Evolutionary conservation across 2,888 invertebrate genomes (phyloP).

Genomic region (Ormyrus labotus): DNA sequence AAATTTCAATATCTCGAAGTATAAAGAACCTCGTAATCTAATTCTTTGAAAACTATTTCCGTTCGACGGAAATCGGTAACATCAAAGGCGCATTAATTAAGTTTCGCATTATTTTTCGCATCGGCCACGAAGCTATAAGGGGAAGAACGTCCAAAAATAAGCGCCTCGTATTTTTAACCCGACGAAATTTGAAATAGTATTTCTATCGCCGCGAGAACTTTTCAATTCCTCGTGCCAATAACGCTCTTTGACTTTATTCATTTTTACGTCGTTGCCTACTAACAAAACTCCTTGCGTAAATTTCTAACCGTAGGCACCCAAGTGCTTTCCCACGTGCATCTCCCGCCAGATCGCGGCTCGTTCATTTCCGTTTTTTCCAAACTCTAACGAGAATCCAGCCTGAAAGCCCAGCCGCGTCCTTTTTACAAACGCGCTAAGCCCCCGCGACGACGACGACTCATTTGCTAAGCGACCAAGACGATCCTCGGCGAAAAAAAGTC

Average conservation of each 20-base stretch:
- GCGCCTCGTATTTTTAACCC: neutral
- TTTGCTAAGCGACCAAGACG: conserved; percentile 40
- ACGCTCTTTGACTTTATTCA: neutral
- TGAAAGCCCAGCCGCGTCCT: too few species aligned
- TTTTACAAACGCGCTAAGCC: too few species aligned
- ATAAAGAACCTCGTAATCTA: conserved; percentile 19
- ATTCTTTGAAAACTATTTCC: conserved; percentile 36
- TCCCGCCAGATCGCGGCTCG: too few species aligned
- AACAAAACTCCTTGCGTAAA: too few species aligned
- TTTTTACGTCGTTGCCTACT: too few species aligned
- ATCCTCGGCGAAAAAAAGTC: conserved; percentile 10
- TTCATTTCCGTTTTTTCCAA: too few species aligned
- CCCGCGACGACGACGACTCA: conserved; percentile 1
- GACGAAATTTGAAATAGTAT: neutral
- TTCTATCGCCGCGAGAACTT: neutral
- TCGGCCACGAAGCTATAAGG: conserved; percentile 6
- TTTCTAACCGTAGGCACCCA: too few species aligned
- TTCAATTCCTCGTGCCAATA: neutral
- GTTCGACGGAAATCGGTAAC: conserved; percentile 47
- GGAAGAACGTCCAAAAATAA: conserved; percentile 9
- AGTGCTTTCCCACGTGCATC: too few species aligned
- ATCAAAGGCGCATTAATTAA: conserved; percentile 37
- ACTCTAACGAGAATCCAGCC: too few species aligned
- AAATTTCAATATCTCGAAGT: conserved; percentile 7
- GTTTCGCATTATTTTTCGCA: conserved; percentile 33